Percentiles rank a stretch among this genome's conserved stretches.
Evolutionary conservation across 2,113 vertebrate genomes (phyloP).

Genomic region (Glaucomys volans): DNA sequence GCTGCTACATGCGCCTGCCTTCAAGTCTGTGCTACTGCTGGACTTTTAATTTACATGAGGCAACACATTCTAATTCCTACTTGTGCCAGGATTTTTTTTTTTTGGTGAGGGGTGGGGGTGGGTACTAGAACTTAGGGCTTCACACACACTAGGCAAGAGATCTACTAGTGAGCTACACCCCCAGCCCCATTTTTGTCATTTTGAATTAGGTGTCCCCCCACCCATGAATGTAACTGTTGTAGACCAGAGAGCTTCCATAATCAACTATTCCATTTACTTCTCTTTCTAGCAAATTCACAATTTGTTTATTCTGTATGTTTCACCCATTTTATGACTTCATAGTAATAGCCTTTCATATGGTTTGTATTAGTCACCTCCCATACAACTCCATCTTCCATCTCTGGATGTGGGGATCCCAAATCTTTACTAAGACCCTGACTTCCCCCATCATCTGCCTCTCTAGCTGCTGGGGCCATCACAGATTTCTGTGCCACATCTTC

Average conservation of each 20-base stretch:
- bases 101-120: no score
- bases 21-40: background rate
- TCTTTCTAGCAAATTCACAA: background rate
- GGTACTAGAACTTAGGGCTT: background rate
- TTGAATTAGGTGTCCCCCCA: background rate
- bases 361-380: background rate
- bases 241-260: background rate
- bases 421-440: background rate
- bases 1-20: background rate
- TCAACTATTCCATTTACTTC: background rate
- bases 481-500: background rate
- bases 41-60: background rate
- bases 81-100: background rate
- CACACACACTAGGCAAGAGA: background rate
- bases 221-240: background rate
- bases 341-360: background rate
- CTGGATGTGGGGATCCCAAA: background rate
- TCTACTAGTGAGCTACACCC: background rate
- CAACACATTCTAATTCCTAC: background rate
- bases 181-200: background rate
- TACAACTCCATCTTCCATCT: background rate
- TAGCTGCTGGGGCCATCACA: background rate
- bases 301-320: slow-evolving; percentile 28
- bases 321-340: background rate
- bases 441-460: background rate